These are phyloP conservation scores for Caenorhabditis tropicalis DNA, from an alignment of 1,140 invertebrate genomes.

Conservation along the genomic window DNA sequence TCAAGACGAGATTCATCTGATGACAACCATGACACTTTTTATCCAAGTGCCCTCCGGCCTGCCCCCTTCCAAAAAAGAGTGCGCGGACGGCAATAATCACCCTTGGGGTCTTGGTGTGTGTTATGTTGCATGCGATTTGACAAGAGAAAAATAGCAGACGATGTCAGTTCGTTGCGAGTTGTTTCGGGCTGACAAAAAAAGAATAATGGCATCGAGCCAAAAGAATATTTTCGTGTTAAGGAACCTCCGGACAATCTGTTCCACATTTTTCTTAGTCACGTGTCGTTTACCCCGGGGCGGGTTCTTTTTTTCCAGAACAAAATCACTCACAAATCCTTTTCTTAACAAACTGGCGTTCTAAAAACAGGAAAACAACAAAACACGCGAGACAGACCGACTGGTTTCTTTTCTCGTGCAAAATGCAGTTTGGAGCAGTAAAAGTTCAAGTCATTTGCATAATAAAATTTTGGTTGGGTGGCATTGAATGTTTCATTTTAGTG, in stretches of 20 bases:
- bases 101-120: not conserved
- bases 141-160: slow-evolving; percentile 4
- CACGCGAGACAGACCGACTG: not conserved
- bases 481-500: not conserved
- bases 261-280: not conserved
- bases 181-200: not conserved
- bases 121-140: slow-evolving; percentile 21
- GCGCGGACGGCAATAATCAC: slow-evolving; percentile 36
- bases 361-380: not conserved
- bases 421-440: not conserved
- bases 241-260: slow-evolving; percentile 15
- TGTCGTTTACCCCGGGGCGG: not conserved
- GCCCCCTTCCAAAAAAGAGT: not conserved
- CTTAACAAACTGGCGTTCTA: not conserved
- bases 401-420: not conserved
- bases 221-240: slow-evolving; percentile 37
- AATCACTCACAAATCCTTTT: not conserved
- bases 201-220: not conserved
- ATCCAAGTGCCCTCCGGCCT: too few relatives aligned
- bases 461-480: not conserved
- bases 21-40: slow-evolving; percentile 32
- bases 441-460: slow-evolving; percentile 26
- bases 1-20: slow-evolving; percentile 22
- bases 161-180: slow-evolving; percentile 23
- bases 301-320: not conserved